Percentiles rank a stretch among this genome's conserved stretches.
Evolutionary conservation across 2,797 vertebrate genomes (phyloP).

Genomic region (Mallotus villosus): DNA sequence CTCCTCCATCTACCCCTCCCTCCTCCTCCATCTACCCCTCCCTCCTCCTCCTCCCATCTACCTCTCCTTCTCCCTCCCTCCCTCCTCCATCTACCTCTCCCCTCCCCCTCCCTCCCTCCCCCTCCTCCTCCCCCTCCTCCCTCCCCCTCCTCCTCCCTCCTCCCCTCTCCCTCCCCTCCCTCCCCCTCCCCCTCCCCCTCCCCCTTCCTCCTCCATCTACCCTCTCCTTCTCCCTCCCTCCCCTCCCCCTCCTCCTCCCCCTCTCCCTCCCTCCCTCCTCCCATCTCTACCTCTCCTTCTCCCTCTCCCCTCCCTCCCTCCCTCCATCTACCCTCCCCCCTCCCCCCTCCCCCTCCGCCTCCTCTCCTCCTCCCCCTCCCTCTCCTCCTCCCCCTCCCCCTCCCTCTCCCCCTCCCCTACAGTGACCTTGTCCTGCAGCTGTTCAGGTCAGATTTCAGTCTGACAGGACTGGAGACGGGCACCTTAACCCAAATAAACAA

Average conservation of each 20-base stretch:
- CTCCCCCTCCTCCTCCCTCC: neutral
- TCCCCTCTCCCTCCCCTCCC: too few species aligned
- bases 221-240: neutral
- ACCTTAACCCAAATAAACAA: neutral
- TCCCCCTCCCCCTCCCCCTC: neutral
- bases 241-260: too few species aligned
- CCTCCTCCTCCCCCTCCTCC: neutral
- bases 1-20: neutral
- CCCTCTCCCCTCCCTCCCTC: too few species aligned
- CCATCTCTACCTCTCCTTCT: neutral
- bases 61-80: neutral
- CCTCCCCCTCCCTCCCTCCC: neutral
- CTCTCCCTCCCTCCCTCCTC: neutral
- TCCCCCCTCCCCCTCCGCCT: slow-evolving; percentile 5
- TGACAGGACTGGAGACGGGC: too few species aligned
- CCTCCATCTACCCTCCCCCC: too few species aligned
- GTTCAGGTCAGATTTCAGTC: neutral
- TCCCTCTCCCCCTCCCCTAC: neutral
- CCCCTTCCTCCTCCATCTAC: neutral
- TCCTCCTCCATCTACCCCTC: neutral
- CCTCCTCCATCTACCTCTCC: neutral
- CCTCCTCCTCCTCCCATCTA: neutral
- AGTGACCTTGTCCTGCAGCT: neutral
- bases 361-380: neutral
- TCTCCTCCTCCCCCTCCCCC: neutral